These are phyloP conservation scores for Microplitis mediator DNA, from an alignment of 1,140 invertebrate genomes.

Conservation along the genomic window DNA sequence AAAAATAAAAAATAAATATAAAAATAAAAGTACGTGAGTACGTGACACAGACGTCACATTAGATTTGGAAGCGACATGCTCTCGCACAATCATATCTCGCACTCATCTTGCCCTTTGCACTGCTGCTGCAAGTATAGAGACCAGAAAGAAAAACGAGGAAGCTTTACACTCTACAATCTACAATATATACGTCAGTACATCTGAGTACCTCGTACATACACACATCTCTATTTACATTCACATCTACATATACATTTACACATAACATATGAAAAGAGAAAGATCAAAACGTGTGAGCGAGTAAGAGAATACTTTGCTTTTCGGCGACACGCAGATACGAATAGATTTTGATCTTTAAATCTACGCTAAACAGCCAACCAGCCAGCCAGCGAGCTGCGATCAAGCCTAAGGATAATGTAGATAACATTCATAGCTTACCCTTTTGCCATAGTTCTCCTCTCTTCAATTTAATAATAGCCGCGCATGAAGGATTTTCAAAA, in stretches of 20 bases:
- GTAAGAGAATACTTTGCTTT: conserved; percentile 54
- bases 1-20: background rate
- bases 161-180: too few species aligned
- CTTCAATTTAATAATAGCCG: conserved; percentile 56
- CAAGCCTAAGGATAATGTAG: conserved; percentile 60
- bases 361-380: conserved; percentile 56
- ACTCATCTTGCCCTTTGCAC: conserved; percentile 46
- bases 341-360: conserved; percentile 56
- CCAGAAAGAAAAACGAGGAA: too few species aligned
- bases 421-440: conserved; percentile 54
- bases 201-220: background rate
- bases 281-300: conserved; percentile 12
- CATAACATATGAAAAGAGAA: conserved; percentile 8
- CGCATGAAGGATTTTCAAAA: conserved; percentile 37
- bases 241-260: background rate
- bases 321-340: conserved; percentile 56
- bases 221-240: background rate
- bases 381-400: conserved; percentile 46
- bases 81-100: conserved; percentile 55
- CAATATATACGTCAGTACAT: too few species aligned
- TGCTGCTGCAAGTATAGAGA: conserved; percentile 3
- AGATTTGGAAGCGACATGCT: conserved; percentile 57
- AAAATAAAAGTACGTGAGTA: conserved; percentile 35
- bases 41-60: conserved; percentile 61
- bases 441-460: conserved; percentile 25